phyloP scores from a whole-genome alignment of 2,888 invertebrate species.

The Eristalinus sepulchralis region DNA sequence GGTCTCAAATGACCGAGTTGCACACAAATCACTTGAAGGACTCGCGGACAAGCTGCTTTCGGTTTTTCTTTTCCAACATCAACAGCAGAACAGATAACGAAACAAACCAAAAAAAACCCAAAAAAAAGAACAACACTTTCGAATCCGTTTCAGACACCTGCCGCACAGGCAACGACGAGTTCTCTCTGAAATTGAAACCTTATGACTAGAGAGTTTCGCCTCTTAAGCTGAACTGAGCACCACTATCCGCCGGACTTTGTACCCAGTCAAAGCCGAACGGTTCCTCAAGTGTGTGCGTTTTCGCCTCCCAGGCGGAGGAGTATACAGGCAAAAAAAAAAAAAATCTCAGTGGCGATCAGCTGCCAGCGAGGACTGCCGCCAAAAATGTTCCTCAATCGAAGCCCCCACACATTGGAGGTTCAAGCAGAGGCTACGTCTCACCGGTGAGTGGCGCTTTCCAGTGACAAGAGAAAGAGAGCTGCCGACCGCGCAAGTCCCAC shows the following conservation, averaged over 20 bases:
- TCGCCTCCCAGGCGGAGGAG: constrained; percentile 11
- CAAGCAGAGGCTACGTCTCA: neutral
- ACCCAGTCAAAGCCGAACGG: constrained; percentile 25
- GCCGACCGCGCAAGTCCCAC: constrained; percentile 39
- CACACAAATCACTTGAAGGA: neutral
- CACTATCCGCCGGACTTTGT: constrained; percentile 43
- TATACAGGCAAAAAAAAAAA: constrained; percentile 1
- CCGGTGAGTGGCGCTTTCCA: constrained; percentile 26
- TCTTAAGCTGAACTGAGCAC: constrained; percentile 61
- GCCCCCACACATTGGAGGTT: constrained; percentile 5
- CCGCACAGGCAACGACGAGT: constrained; percentile 25
- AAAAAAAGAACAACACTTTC: constrained; percentile 31
- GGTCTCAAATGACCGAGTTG: neutral
- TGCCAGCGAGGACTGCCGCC: constrained; percentile 66
- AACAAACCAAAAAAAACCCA: constrained; percentile 6
- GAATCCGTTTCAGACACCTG: constrained; percentile 25
- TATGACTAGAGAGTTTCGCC: constrained; percentile 67
- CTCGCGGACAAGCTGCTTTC: neutral
- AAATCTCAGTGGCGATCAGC: constrained; percentile 64
- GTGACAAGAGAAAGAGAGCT: neutral
- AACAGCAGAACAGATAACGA: neutral
- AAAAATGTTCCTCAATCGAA: constrained; percentile 54
- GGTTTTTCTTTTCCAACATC: neutral
- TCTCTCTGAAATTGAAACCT: constrained; percentile 37
- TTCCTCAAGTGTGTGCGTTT: constrained; percentile 10